Evolutionary conservation across 1,140 invertebrate species (phyloP).

Genomic region (Lepidostoma basale): DNA sequence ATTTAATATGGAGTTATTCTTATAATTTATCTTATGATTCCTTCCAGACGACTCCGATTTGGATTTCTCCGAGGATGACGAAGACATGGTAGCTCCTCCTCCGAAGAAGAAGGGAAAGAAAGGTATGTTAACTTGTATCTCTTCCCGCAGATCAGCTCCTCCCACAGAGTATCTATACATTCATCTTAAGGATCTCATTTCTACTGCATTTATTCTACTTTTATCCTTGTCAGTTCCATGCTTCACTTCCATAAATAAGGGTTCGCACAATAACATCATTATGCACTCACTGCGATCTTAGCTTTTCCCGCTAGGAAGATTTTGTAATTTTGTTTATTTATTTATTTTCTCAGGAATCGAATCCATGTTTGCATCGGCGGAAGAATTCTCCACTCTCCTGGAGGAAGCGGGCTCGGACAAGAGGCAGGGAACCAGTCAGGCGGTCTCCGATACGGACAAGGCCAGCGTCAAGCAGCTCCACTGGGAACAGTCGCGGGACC

Average conservation of each 20-base stretch:
- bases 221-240: slow-evolving; percentile 47
- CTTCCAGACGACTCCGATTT: slow-evolving; percentile 45
- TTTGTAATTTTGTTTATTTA: no score
- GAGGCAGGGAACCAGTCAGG: slow-evolving; percentile 68
- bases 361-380: slow-evolving; percentile 72
- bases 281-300: no score
- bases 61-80: slow-evolving; percentile 46
- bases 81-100: slow-evolving; percentile 48
- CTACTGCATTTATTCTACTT: no score
- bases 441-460: slow-evolving; percentile 69
- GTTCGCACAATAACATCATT: no score
- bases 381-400: slow-evolving; percentile 74
- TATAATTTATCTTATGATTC: no score
- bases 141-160: not conserved
- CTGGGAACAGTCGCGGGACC: slow-evolving; percentile 67
- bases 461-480: slow-evolving; percentile 69
- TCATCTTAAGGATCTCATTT: no score
- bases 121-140: slow-evolving; percentile 4
- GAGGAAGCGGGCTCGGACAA: slow-evolving; percentile 68
- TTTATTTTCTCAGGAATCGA: slow-evolving; percentile 53
- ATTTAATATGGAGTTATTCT: no score
- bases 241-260: no score
- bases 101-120: slow-evolving; percentile 50
- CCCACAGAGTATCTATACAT: no score
- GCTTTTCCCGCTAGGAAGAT: no score